Conservation (phyloP, 2,797 vertebrate genomes). For the Myiotriccus ornatus region DNA sequence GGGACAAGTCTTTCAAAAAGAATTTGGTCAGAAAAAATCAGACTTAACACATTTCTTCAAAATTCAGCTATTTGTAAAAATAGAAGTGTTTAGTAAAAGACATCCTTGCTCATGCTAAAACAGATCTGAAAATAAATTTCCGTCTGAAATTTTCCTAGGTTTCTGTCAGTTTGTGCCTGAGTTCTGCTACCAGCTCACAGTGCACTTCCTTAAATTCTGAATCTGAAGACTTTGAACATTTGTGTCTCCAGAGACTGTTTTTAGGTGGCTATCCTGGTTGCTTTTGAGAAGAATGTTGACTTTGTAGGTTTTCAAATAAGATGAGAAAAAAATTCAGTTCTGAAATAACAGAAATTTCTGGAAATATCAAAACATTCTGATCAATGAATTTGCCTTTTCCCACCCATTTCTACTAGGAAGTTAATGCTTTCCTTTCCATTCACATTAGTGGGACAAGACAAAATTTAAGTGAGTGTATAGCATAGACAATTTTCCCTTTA, state of each 20-base stretch:
- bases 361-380: background rate
- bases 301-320: background rate
- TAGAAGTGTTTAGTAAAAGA: background rate
- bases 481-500: background rate
- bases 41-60: background rate
- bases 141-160: background rate
- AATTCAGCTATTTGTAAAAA: background rate
- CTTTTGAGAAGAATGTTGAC: background rate
- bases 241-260: background rate
- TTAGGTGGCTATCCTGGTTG: background rate
- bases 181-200: background rate
- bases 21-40: background rate
- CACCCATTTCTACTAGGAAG: background rate
- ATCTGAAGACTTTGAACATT: background rate
- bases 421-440: background rate
- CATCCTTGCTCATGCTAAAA: background rate
- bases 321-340: background rate
- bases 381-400: background rate
- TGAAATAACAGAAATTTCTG: background rate
- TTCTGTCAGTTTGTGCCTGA: background rate
- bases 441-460: background rate
- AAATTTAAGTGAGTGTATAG: background rate
- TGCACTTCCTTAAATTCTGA: background rate
- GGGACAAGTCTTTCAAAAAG: background rate
- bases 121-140: background rate